phyloP scores from a whole-genome alignment of 2,113 vertebrate species.

The Nibea coibor region DNA sequence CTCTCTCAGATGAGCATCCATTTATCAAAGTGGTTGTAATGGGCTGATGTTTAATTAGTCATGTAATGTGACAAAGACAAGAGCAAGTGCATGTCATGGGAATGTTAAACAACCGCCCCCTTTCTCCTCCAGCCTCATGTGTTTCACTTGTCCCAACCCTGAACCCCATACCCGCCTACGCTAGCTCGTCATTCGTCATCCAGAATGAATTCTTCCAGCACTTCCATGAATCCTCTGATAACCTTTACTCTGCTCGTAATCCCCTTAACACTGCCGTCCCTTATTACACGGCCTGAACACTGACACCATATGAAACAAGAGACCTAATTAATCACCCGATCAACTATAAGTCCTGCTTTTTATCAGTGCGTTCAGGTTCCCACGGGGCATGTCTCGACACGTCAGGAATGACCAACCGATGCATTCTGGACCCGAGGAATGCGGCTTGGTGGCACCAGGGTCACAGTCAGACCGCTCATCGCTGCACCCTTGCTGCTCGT shows the following conservation, averaged over 20 bases:
- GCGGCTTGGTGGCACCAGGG: conserved; percentile 51
- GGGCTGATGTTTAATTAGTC: conserved; percentile 78
- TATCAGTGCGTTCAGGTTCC: conserved; percentile 71
- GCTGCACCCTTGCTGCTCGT: conserved; percentile 12
- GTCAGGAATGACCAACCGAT: conserved; percentile 74
- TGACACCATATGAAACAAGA: conserved; percentile 70
- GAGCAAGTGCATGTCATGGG: conserved; percentile 66
- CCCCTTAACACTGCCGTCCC: conserved; percentile 15
- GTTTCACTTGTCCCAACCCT: conserved; percentile 3
- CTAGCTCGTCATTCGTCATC: conserved; percentile 28
- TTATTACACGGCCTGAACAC: conserved; percentile 28
- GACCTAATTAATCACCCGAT: conserved; percentile 80
- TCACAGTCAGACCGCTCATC: conserved; percentile 63
- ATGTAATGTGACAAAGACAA: conserved; percentile 76
- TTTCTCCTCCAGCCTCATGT: conserved; percentile 3
- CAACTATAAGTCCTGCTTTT: conserved; percentile 70
- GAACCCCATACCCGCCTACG: conserved; percentile 15
- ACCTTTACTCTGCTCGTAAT: conserved; percentile 33
- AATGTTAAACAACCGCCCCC: conserved; percentile 67
- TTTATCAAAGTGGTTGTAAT: conserved; percentile 71
- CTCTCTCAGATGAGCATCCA: conserved; percentile 62
- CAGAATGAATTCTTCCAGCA: conserved; percentile 31
- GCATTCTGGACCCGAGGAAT: conserved; percentile 72
- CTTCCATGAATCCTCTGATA: conserved; percentile 33
- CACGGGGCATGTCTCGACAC: conserved; percentile 72